Percentiles rank a stretch among this genome's conserved stretches.
Evolutionary conservation across 2,797 vertebrate species (phyloP).

Genomic region (Siniperca obscura): DNA sequence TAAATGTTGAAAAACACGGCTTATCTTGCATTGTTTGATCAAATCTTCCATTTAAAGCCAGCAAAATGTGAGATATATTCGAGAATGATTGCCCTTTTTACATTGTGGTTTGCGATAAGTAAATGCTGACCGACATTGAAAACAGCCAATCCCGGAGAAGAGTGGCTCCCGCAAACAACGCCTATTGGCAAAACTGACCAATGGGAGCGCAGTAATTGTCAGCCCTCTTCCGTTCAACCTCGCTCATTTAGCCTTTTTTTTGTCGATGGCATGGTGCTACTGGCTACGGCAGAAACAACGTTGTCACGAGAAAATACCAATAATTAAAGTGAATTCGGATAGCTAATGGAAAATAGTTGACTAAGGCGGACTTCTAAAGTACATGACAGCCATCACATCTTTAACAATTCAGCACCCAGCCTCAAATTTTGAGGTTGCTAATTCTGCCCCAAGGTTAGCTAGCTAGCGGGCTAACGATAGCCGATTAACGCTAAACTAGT

Average conservation of each 20-base stretch:
- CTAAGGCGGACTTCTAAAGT: conserved; percentile 49
- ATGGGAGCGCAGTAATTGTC: conserved; percentile 36
- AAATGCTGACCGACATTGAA: conserved; percentile 64
- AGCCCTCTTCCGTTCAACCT: conserved; percentile 64
- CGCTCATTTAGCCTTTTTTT: conserved; percentile 68
- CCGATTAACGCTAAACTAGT: conserved; percentile 80
- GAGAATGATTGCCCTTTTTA: conserved; percentile 27
- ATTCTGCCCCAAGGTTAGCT: conserved; percentile 79
- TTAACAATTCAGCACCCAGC: conserved; percentile 38
- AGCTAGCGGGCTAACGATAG: conserved; percentile 80
- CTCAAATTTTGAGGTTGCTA: conserved; percentile 74
- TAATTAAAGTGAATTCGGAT: conserved; percentile 31
- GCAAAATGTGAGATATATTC: neutral
- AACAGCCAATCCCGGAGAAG: conserved; percentile 54
- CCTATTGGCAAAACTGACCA: conserved; percentile 42
- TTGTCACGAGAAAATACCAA: conserved; percentile 47
- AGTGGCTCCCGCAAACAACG: neutral
- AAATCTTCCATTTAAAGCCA: neutral
- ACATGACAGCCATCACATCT: conserved; percentile 54
- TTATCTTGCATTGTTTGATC: neutral
- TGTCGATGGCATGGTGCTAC: conserved; percentile 81
- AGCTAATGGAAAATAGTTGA: conserved; percentile 36
- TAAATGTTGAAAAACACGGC: neutral
- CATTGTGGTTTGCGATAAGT: conserved; percentile 56
- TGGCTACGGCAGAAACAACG: conserved; percentile 49